Percentiles rank a stretch among this genome's conserved stretches.
These are phyloP conservation scores for Trichopria drosophilae DNA, from an alignment of 2,888 invertebrate genomes.

Conservation along the genomic window DNA sequence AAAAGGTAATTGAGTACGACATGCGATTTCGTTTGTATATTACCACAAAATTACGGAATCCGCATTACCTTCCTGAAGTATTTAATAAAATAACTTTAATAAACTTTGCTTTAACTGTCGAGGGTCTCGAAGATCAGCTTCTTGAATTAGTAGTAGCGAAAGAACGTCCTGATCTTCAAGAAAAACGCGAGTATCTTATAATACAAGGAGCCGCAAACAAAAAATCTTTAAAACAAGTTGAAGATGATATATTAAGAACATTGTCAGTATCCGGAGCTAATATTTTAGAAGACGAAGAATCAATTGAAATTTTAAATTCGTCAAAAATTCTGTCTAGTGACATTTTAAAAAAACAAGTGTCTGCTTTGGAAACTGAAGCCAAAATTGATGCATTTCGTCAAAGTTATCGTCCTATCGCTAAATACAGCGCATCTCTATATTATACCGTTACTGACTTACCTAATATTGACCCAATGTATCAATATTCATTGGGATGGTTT, in stretches of 20 bases:
- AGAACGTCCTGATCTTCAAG: slow-evolving; percentile 81
- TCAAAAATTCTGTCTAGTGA: slow-evolving; percentile 81
- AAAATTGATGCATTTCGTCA: slow-evolving; percentile 76
- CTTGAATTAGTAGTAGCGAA: slow-evolving; percentile 83
- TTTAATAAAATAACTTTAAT: slow-evolving; percentile 82
- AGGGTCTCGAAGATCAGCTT: slow-evolving; percentile 82
- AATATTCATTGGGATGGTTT: slow-evolving; percentile 85
- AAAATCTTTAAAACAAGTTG: slow-evolving; percentile 76
- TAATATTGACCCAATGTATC: slow-evolving; percentile 87
- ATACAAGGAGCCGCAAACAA: slow-evolving; percentile 79
- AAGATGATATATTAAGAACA: slow-evolving; percentile 85
- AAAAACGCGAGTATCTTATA: slow-evolving; percentile 77
- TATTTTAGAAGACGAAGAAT: slow-evolving; percentile 88
- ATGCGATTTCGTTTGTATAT: slow-evolving; percentile 76
- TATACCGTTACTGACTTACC: slow-evolving; percentile 82
- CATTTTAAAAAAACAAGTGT: slow-evolving; percentile 80
- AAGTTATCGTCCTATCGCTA: slow-evolving; percentile 77
- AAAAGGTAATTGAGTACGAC: slow-evolving; percentile 77
- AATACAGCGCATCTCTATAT: slow-evolving; percentile 78
- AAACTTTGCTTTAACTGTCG: slow-evolving; percentile 81
- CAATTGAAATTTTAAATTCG: slow-evolving; percentile 83
- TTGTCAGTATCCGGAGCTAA: slow-evolving; percentile 82
- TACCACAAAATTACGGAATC: slow-evolving; percentile 81
- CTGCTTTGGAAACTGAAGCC: slow-evolving; percentile 74
- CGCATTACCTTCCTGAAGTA: slow-evolving; percentile 82